These are phyloP conservation scores for Apodemia hepburni DNA, from an alignment of 2,888 invertebrate species.

Conservation along the genomic window DNA sequence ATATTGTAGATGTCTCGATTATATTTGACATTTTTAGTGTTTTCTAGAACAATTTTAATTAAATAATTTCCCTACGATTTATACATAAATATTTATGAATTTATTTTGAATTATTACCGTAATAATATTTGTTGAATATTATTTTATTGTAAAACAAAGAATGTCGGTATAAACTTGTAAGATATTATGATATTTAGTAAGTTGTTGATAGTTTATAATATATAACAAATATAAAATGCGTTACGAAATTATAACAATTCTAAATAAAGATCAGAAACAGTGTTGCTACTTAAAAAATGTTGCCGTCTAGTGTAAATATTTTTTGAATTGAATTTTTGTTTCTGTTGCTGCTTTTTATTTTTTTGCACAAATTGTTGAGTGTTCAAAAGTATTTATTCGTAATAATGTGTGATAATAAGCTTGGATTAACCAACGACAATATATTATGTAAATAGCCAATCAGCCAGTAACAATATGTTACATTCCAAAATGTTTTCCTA, in stretches of 20 bases:
- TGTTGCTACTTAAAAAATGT: constrained; percentile 37
- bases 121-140: neutral
- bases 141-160: constrained; percentile 24
- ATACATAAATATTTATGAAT: neutral
- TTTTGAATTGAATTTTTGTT: constrained; percentile 35
- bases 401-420: constrained; percentile 29
- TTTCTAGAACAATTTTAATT: neutral
- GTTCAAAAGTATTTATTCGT: constrained; percentile 28
- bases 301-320: constrained; percentile 61
- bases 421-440: constrained; percentile 34
- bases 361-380: constrained; percentile 59
- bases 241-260: constrained; percentile 61
- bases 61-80: neutral
- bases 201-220: constrained; percentile 75
- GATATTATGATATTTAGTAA: constrained; percentile 71
- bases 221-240: constrained; percentile 64
- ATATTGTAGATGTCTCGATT: constrained; percentile 5
- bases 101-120: neutral
- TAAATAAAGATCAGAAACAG: constrained; percentile 36
- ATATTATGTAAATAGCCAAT: constrained; percentile 51
- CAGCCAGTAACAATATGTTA: constrained; percentile 57
- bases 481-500: constrained; percentile 61
- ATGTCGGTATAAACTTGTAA: constrained; percentile 54
- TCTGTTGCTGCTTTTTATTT: constrained; percentile 32
- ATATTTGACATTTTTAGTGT: neutral